Evolutionary conservation across 2,113 vertebrate species (phyloP), one percentile per base, ranked within the genome.

Genomic region (Ascaphus truei): DNA sequence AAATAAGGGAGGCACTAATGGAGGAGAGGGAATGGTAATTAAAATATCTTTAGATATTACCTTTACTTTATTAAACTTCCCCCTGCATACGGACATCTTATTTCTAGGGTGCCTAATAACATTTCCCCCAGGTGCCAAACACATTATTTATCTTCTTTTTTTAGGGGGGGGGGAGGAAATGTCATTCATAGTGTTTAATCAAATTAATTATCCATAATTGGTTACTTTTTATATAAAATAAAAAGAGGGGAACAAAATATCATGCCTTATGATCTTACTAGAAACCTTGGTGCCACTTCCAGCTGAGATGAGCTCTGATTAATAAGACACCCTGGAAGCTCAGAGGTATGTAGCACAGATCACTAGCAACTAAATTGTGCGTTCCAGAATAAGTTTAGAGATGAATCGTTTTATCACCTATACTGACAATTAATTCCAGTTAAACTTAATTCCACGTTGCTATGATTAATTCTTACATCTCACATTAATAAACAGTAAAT

Each of bases 281-380:
- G 34, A 34, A 64, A 8, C n/a, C 62, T 27, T 23, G 4, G 62
- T 37, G 62, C 31, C 43, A 36, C 50, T 34, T 68, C 52, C 52
- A 6, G 52, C 4, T 50, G 37, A 56, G 31, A 68, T 59, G 55
- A 50, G 18, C 45, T 48, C 26, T 29, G 57, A 61, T 71, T 71
- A 71, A 71, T 61, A 51, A 41, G 31, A 37, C 34, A 25, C 22
- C 48, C 20, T 27, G 34, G 31, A 37, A 39, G 47, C 66, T 16
- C 7, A 41, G 45, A 22, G 47, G 61, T 59, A 18, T 48, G 20
- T 45, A 48, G 37, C n/a, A 59, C 33, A 51, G 34, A 52, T 39
- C 16, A 23, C 43, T 51, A 71, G 67, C 57, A n/a, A 5, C 56
- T 22, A 71, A 60, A 61, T 43, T 52, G 67, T 22, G 57, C 55